Evolutionary conservation across 2,888 invertebrate genomes (phyloP).

Genomic region (Mesochorus sp.): DNA sequence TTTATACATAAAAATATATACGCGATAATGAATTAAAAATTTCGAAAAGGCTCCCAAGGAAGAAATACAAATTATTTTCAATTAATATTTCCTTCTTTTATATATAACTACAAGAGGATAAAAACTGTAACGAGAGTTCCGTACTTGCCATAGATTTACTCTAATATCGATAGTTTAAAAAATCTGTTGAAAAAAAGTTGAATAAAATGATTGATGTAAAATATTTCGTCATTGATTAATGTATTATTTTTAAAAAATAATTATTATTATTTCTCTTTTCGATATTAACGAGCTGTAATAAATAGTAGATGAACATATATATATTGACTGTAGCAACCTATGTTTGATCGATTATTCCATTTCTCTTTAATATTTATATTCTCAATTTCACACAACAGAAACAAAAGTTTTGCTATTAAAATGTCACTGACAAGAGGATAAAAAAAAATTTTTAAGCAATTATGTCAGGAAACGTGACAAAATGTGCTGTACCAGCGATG

Average conservation of each 20-base stretch:
- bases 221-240: not conserved
- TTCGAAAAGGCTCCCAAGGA: not conserved
- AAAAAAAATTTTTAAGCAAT: constrained; percentile 4
- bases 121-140: not conserved
- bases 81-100: not conserved
- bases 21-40: constrained; percentile 23
- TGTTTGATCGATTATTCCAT: constrained; percentile 57
- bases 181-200: constrained; percentile 17
- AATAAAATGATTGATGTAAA: constrained; percentile 40
- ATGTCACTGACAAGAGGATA: constrained; percentile 3
- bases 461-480: constrained; percentile 29
- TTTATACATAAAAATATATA: constrained; percentile 29
- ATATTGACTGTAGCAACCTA: constrained; percentile 43
- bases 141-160: constrained; percentile 1
- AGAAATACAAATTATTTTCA: not conserved
- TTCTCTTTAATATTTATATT: too few species aligned
- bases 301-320: not conserved
- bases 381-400: too few species aligned
- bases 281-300: not conserved
- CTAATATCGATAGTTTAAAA: constrained; percentile 22
- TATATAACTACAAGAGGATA: not conserved
- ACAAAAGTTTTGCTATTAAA: constrained; percentile 35
- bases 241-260: not conserved
- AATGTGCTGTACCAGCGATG: constrained; percentile 26
- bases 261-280: not conserved